Evolutionary conservation across 1,140 invertebrate genomes (phyloP), one percentile per base, ranked within the genome.

Genomic region (Caerostris extrusa): DNA sequence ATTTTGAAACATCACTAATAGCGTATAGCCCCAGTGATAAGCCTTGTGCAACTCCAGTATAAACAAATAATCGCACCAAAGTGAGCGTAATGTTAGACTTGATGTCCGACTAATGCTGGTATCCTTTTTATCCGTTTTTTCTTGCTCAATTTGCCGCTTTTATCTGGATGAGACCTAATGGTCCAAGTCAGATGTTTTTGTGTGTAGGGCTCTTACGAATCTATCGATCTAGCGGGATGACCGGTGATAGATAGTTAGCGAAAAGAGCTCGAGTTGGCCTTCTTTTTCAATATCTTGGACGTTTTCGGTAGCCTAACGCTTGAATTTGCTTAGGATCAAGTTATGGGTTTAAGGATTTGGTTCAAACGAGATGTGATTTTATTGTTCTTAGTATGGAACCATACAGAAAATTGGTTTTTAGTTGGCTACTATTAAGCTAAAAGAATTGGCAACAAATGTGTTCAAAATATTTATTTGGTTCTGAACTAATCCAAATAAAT

Each of bases 91-190:
- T 53, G 85, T 64, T 87, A 60, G n/a, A 64, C 57, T 61, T 64
- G 57, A 90, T 90, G 87, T 69, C 64, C 17, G n/a, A 90, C 61
- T 90, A 90, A 90, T 90, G 57, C 87, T 61, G 17, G 53, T n/a
- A 64, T 19, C 17, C 87, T 17, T 90, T n/a, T 90, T 90, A 90
- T 90, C 87, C 87, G 14, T 90, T 90, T 90, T 90, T 57, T 90
- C 87, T 90, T 90, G 87, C 61, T 67, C 87, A 90, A 90, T 90
- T 90, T 67, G 53, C 60, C 55, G 14, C 55, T 19, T 90, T 90
- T 71, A 88, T 88, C 85, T 61, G 85, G 61, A 1, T 67, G 17
- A 7, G n/a, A 61, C 56, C 50, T 88, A 88, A 88, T 88, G 85
- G 85, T 19, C 57, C 19, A 60, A 64, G 85, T 88, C 85, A 64